These are phyloP conservation scores for Drosophila paramelanica DNA, from an alignment of 2,888 invertebrate genomes.

Conservation along the genomic window DNA sequence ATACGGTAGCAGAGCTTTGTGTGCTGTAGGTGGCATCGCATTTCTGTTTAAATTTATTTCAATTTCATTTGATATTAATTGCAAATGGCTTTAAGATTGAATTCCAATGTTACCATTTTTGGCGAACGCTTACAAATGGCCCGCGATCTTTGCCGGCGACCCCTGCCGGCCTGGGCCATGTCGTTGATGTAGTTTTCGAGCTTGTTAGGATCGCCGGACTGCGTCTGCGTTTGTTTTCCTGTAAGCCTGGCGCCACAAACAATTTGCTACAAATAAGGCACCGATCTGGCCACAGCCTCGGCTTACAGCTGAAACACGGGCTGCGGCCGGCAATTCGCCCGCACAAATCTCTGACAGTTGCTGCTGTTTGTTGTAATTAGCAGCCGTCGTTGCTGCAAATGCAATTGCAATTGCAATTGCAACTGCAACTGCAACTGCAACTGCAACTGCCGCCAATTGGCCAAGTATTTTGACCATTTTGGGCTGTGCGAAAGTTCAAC, in stretches of 20 bases:
- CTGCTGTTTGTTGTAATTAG: conserved; percentile 78
- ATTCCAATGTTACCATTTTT: conserved; percentile 75
- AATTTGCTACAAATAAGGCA: conserved; percentile 83
- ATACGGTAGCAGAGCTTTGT: conserved; percentile 40
- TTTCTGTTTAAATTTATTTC: conserved; percentile 83
- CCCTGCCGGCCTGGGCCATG: conserved; percentile 39
- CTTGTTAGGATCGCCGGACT: conserved; percentile 44
- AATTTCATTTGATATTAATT: conserved; percentile 86
- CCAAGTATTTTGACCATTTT: conserved; percentile 74
- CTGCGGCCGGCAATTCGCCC: conserved; percentile 39
- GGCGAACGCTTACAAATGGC: conserved; percentile 68
- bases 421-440: conserved; percentile 7
- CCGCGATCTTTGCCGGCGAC: conserved; percentile 62
- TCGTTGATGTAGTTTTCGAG: conserved; percentile 21
- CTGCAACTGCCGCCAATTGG: conserved; percentile 43
- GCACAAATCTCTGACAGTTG: conserved; percentile 77
- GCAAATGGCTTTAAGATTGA: conserved; percentile 82
- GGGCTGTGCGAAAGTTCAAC: conserved; percentile 75
- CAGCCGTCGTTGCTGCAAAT: conserved; percentile 43
- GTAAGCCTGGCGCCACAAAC: conserved; percentile 77
- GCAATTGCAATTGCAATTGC: conserved; percentile 18
- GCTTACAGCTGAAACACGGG: not conserved
- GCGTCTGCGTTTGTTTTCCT: conserved; percentile 34
- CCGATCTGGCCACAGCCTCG: conserved; percentile 55
- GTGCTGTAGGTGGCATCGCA: conserved; percentile 64